Conservation (phyloP, 2,888 invertebrate species). For the Acanthococcus lagerstroemiae region DNA sequence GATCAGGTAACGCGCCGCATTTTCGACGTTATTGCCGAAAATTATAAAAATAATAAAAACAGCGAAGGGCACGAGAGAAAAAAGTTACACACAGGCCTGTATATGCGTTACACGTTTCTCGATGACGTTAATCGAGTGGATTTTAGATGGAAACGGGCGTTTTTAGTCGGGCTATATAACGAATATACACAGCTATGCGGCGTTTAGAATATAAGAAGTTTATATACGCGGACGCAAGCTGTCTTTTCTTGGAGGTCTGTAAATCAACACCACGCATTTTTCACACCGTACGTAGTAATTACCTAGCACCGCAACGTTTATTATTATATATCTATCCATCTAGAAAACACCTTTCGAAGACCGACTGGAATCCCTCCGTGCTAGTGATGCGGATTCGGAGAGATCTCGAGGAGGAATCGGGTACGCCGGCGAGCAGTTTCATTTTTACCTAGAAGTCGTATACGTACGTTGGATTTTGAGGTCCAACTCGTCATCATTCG, state of each 20-base stretch:
- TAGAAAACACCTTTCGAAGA: background rate
- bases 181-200: too few species aligned
- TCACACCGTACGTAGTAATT: slow-evolving; percentile 12
- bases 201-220: background rate
- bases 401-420: too few species aligned
- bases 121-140: too few species aligned
- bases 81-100: too few species aligned
- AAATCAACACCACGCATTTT: slow-evolving; percentile 25
- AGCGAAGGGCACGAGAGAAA: background rate
- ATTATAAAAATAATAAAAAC: background rate
- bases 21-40: background rate
- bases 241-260: slow-evolving; percentile 19
- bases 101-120: too few species aligned
- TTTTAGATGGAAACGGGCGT: too few species aligned
- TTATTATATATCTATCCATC: background rate
- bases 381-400: too few species aligned
- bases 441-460: too few species aligned
- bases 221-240: background rate
- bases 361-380: background rate
- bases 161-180: too few species aligned
- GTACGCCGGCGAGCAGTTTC: too few species aligned
- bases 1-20: background rate
- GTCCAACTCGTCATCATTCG: too few species aligned
- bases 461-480: too few species aligned
- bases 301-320: background rate